Base-by-base conservation (phyloP, 2,888 invertebrate species). In the Pachliopta kotzebuea region DNA sequence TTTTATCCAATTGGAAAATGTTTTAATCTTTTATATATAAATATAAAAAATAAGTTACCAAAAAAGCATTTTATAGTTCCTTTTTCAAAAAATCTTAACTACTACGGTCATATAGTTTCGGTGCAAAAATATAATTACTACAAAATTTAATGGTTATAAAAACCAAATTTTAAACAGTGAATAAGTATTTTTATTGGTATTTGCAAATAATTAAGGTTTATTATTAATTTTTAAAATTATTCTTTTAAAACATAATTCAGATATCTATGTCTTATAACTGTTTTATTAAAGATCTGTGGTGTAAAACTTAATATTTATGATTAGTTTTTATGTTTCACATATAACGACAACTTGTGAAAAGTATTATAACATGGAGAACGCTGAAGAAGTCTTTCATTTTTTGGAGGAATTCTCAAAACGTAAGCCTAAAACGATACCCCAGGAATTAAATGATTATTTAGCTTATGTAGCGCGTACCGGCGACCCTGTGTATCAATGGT, bases 401-500 rank as follows among this genome's bases (percentile, higher is more conserved):
- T 90, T 97, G 67, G 96, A 97, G 84, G 96, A 96, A 78, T 97
- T 96, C 81, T 94, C 96, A 54, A 96, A 97, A 86, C 93, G 94
- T 84, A 94, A 84, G 75, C 84, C 88, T 68, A 95, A 95, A 83
- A 96, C 96, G 76, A 97, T 98, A 76, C 97, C 98, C 23, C 94
- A 95, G 69, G 95, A 97, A 79, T 92, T 98, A 67, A 98, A 98
- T 77, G 97, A 97, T 67, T 98, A 98, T 83, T 92, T 98, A 72
- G 94, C 94, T 63, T 96, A 96, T 91, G 97, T 98, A 72, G 98
- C 98, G 7, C 96, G 96, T 86, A 98, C 98, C 77, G 98, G 98
- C 70, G 97, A 98, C 89, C 97, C 97, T 49, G 94, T 98, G 70
- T 98, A 97, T 83, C 97, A 97, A 78, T 98, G 98, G 98, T 92